Evolutionary conservation across 2,797 vertebrate genomes (phyloP).

Genomic region (Sebastes itinus): DNA sequence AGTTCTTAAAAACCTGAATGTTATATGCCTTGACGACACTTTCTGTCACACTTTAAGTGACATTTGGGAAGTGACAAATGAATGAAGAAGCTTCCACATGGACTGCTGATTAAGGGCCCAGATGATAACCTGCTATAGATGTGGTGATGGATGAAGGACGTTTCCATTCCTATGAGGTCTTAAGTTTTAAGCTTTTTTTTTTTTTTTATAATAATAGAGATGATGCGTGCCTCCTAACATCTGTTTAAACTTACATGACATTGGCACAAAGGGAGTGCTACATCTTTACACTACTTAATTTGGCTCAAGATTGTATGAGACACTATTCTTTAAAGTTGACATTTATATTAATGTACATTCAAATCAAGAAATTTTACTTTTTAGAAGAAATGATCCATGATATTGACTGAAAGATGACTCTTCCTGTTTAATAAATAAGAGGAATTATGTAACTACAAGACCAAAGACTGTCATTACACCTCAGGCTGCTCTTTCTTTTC

Average conservation of each 20-base stretch:
- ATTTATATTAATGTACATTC: slow-evolving; percentile 64
- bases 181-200: slow-evolving; percentile 25
- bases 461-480: slow-evolving; percentile 31
- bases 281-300: slow-evolving; percentile 72
- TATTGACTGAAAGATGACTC: slow-evolving; percentile 64
- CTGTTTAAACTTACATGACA: slow-evolving; percentile 31
- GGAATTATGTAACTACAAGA: slow-evolving; percentile 49
- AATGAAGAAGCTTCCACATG: slow-evolving; percentile 54
- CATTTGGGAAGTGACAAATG: slow-evolving; percentile 60
- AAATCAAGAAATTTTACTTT: slow-evolving; percentile 58
- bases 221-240: slow-evolving; percentile 32
- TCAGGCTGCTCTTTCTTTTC: not conserved
- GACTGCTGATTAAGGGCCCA: slow-evolving; percentile 44
- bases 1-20: slow-evolving; percentile 40
- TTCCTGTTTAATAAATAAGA: slow-evolving; percentile 73
- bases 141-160: slow-evolving; percentile 56
- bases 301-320: slow-evolving; percentile 62
- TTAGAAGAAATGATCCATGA: slow-evolving; percentile 42
- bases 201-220: slow-evolving; percentile 14
- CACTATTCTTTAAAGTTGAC: slow-evolving; percentile 67
- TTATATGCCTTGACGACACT: slow-evolving; percentile 61
- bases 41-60: slow-evolving; percentile 51
- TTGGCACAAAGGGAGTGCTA: slow-evolving; percentile 57
- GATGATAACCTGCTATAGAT: slow-evolving; percentile 25
- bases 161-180: slow-evolving; percentile 23